phyloP scores from a whole-genome alignment of 2,888 invertebrate genomes.

The Bembecia ichneumoniformis region DNA sequence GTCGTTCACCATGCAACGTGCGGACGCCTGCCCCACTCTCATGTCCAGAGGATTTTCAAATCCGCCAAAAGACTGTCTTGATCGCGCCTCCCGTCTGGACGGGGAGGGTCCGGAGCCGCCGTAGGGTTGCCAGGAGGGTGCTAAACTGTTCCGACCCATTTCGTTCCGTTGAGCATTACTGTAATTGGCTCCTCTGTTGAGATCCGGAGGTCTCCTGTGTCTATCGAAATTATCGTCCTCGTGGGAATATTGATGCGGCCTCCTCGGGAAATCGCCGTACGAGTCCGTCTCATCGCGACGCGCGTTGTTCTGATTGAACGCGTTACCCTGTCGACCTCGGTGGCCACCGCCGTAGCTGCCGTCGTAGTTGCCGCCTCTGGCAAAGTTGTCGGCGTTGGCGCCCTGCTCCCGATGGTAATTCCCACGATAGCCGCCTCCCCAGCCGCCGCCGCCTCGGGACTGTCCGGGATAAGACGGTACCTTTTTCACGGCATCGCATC shows the following conservation, averaged over 20 bases:
- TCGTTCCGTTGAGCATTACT: constrained; percentile 4
- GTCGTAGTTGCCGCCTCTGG: constrained; percentile 18
- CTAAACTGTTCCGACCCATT: constrained; percentile 14
- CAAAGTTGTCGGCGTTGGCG: constrained; percentile 18
- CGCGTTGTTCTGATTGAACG: constrained; percentile 16
- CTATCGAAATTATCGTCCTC: constrained; percentile 28
- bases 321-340: constrained; percentile 22
- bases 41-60: constrained; percentile 51
- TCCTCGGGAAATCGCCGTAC: constrained; percentile 30
- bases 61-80: constrained; percentile 37
- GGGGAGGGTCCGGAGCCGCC: constrained; percentile 4
- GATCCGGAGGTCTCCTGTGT: constrained; percentile 11
- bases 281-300: constrained; percentile 28
- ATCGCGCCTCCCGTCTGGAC: constrained; percentile 5
- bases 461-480: constrained; percentile 78
- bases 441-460: constrained; percentile 53
- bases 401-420: constrained; percentile 38
- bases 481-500: constrained; percentile 44
- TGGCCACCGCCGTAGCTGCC: constrained; percentile 22
- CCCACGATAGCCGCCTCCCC: constrained; percentile 54
- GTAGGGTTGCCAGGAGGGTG: constrained; percentile 31
- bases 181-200: constrained; percentile 11
- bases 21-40: constrained; percentile 28
- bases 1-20: constrained; percentile 29
- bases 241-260: constrained; percentile 31